A percentile compares a stretch with the other conserved stretches of the same genome.
phyloP scores from a whole-genome alignment of 1,140 invertebrate genomes.

The Eulimnadia texana region DNA sequence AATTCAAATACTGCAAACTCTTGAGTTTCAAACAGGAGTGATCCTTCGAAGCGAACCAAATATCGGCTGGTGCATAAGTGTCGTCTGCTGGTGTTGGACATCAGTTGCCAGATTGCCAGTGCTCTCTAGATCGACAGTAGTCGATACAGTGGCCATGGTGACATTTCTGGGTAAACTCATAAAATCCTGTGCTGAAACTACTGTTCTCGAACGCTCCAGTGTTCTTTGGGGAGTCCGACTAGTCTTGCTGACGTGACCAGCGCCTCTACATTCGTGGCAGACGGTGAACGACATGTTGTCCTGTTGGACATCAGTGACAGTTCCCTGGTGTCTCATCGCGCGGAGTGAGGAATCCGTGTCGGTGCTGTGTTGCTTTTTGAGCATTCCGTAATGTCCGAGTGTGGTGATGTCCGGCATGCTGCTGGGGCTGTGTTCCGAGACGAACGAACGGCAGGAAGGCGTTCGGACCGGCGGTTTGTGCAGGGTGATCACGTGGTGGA shows the following conservation, averaged over 20 bases:
- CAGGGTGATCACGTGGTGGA: neutral
- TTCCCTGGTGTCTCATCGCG: neutral
- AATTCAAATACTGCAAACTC: too few relatives aligned
- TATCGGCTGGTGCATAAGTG: neutral
- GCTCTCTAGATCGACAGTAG: neutral
- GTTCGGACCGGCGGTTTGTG: neutral
- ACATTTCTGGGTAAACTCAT: neutral
- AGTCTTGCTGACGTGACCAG: neutral
- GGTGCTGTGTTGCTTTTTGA: neutral
- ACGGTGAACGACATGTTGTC: neutral
- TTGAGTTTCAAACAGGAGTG: neutral
- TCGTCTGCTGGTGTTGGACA: too few relatives aligned
- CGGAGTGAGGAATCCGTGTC: neutral
- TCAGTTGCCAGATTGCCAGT: neutral
- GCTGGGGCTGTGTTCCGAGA: neutral
- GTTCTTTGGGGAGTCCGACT: neutral
- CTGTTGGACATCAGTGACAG: neutral
- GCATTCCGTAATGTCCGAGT: neutral
- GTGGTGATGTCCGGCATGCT: conserved; percentile 9
- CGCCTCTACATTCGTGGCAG: conserved; percentile 1
- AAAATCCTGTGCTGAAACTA: neutral
- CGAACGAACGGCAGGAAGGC: neutral
- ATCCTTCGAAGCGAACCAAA: neutral
- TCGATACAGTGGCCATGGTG: neutral
- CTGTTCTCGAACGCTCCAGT: neutral